phyloP scores from a whole-genome alignment of 2,113 vertebrate species.

The Pluvialis apricaria region DNA sequence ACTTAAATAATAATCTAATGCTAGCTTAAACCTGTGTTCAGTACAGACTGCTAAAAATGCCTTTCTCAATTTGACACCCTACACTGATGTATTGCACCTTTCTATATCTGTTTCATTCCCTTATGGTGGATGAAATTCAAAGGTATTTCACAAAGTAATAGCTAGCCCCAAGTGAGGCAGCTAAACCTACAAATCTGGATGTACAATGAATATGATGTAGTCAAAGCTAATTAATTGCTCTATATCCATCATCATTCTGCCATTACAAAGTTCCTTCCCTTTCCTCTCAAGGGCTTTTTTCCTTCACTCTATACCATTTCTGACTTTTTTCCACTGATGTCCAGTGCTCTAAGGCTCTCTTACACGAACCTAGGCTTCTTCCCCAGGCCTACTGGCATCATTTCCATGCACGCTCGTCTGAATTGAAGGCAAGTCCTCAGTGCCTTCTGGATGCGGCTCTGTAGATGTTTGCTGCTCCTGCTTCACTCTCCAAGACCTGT shows the following conservation, averaged over 20 bases:
- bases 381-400: not conserved
- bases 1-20: slow-evolving; percentile 40
- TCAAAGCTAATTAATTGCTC: slow-evolving; percentile 40
- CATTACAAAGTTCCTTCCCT: not conserved
- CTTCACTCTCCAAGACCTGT: not conserved
- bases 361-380: not conserved
- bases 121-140: slow-evolving; percentile 33
- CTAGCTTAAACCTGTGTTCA: not conserved
- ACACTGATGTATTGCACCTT: slow-evolving; percentile 41
- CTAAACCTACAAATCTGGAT: not conserved
- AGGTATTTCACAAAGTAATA: slow-evolving; percentile 19
- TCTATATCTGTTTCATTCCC: slow-evolving; percentile 52
- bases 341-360: not conserved
- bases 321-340: not conserved
- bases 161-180: slow-evolving; percentile 19
- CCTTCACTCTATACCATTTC: not conserved
- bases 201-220: not conserved
- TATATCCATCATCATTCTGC: slow-evolving; percentile 38
- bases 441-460: accelerated
- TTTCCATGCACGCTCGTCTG: not conserved
- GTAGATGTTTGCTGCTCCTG: not conserved
- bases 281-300: slow-evolving; percentile 26
- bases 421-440: not conserved
- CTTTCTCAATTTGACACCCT: slow-evolving; percentile 55
- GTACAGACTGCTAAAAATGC: slow-evolving; percentile 42